Evolutionary conservation across 1,140 invertebrate species (phyloP), one percentile per base, ranked within the genome.

Genomic region (Drosophila cardini): DNA sequence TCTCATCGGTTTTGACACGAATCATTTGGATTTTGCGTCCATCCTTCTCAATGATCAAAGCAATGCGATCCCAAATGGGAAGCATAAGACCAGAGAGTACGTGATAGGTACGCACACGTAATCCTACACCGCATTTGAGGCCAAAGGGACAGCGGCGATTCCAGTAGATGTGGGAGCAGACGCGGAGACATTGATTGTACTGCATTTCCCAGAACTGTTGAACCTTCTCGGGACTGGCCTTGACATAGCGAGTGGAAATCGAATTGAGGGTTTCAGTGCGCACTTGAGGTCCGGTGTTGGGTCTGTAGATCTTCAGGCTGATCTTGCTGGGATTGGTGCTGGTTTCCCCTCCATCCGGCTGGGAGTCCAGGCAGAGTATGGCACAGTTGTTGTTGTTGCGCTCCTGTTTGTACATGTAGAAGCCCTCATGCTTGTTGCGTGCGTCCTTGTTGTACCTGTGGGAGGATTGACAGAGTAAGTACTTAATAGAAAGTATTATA

Each of bases 21-120:
- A 90, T 65, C 45, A 89, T 83, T 68, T 89, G 84, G 2, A 89
- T 89, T 53, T 89, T 84, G 3, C 65, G 70, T 1, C 56, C 64
- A 16, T 45, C 60, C 32, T 58, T 72, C 11, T 63, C 77, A 3
- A 90, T 72, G 7, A 89, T 64, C 11, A 43, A 11, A 10, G 87
- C 84, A 43, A 90, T 77, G 6, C 84, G 74, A 38, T 80, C 77
- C 84, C 84, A 89, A 7, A 89, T 84, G 34, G 84, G 80, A 16
- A 89, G 32, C 80, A 90, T 78, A 1, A 84, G 52, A 1, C 84
- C 84, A 0, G 84, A 89, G 0, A 89, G 80, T 1, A 89, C 77
- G 11, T 89, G 85, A 16, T 89, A 89, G 48, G 55, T 74, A 3
- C 84, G 80, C n/a, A 78, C 46, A 0, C 84, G 73, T 0, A 89